phyloP scores from a whole-genome alignment of 2,113 vertebrate genomes.

The Felis chaus region DNA sequence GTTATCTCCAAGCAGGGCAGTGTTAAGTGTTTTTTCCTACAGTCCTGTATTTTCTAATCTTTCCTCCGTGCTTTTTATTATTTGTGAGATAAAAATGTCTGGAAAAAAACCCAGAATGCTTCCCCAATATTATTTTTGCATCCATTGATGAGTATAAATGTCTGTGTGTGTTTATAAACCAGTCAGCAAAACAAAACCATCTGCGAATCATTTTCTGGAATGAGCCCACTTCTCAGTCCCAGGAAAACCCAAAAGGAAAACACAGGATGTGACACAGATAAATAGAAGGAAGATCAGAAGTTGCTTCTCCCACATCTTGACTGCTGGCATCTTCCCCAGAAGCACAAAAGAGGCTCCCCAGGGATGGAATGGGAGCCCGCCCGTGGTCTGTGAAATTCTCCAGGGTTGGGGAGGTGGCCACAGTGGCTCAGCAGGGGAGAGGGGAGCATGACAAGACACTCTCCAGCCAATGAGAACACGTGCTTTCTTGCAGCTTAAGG shows the following conservation, averaged over 20 bases:
- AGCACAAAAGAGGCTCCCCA: background rate
- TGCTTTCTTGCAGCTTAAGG: background rate
- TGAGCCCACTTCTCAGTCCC: background rate
- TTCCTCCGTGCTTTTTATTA: background rate
- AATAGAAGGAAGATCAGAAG: background rate
- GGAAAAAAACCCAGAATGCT: background rate
- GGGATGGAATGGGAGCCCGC: background rate
- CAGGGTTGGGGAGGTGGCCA: background rate
- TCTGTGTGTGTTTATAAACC: slow-evolving; percentile 20
- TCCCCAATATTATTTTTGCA: slow-evolving; percentile 38
- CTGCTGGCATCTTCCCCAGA: background rate
- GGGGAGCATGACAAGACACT: accelerated
- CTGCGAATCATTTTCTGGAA: slow-evolving; percentile 33
- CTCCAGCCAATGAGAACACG: background rate
- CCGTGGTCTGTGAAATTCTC: background rate
- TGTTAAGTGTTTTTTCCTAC: background rate
- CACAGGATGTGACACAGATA: background rate
- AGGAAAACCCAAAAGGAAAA: slow-evolving; percentile 23
- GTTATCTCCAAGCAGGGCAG: background rate
- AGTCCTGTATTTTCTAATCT: background rate
- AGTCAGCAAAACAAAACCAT: slow-evolving; percentile 55
- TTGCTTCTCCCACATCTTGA: background rate
- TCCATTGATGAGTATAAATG: background rate
- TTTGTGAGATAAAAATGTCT: background rate
- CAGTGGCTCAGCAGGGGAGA: background rate